Evolutionary conservation across 2,888 invertebrate genomes (phyloP).

Genomic region (Crocallis elinguaria): DNA sequence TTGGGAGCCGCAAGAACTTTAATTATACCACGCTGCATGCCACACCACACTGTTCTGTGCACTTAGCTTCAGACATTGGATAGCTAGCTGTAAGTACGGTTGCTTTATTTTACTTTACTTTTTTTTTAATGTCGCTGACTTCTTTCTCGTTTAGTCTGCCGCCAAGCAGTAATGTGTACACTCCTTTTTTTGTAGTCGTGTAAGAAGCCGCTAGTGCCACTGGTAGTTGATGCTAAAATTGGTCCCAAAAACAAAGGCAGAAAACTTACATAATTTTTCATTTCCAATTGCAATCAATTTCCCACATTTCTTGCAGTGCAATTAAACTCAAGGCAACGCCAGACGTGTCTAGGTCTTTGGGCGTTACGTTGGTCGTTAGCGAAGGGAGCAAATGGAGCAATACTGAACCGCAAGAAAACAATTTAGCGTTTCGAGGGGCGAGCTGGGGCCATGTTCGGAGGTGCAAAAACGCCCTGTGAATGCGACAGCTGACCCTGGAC

Average conservation of each 20-base stretch:
- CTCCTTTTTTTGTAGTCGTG: too few relatives aligned
- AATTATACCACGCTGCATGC: conserved; percentile 59
- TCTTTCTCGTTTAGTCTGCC: too few relatives aligned
- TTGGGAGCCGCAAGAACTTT: conserved; percentile 63
- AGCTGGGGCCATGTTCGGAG: conserved; percentile 45
- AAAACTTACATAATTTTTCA: background rate
- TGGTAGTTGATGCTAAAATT: too few relatives aligned
- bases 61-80: too few relatives aligned
- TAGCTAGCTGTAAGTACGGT: too few relatives aligned
- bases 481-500: conserved; percentile 72
- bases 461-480: conserved; percentile 78
- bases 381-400: conserved; percentile 39
- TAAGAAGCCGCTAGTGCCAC: too few relatives aligned
- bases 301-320: conserved; percentile 21
- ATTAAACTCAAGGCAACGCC: conserved; percentile 29
- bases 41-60: background rate
- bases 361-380: conserved; percentile 24
- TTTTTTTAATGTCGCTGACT: too few relatives aligned
- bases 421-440: conserved; percentile 63
- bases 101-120: too few relatives aligned
- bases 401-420: conserved; percentile 68
- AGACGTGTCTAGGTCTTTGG: conserved; percentile 28
- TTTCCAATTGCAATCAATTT: conserved; percentile 7
- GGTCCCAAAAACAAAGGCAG: too few relatives aligned
- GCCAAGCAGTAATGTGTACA: too few relatives aligned